Evolutionary conservation across 2,113 vertebrate species (phyloP).

Genomic region (Periophthalmodon schlosseri): DNA sequence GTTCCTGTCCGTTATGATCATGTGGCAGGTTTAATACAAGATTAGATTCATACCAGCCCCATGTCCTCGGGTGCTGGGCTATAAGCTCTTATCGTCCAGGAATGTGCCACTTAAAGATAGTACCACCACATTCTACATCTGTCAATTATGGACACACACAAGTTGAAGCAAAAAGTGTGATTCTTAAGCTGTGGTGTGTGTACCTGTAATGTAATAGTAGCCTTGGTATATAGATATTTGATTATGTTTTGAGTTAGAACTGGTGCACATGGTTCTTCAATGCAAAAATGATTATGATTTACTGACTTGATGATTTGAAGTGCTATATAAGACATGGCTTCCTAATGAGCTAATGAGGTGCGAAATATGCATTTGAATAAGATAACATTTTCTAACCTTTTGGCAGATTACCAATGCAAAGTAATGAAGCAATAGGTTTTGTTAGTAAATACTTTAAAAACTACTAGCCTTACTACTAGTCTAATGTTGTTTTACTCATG

Average conservation of each 20-base stretch:
- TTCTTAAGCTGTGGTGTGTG: not conserved
- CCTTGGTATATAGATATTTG: not conserved
- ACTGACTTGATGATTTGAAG: too few species aligned
- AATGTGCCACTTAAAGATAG: conserved; percentile 30
- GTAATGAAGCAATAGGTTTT: too few species aligned
- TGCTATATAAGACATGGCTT: too few species aligned
- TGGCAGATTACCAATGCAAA: too few species aligned
- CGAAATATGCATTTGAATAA: too few species aligned
- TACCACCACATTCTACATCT: conserved; percentile 11
- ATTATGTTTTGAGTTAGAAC: not conserved
- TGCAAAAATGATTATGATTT: too few species aligned
- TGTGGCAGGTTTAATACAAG: conserved; percentile 8
- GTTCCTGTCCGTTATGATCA: conserved; percentile 30
- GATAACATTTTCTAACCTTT: too few species aligned
- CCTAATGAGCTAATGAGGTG: too few species aligned
- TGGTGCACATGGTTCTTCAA: too few species aligned
- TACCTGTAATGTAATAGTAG: not conserved
- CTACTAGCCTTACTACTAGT: too few species aligned
- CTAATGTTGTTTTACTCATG: too few species aligned
- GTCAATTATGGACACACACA: not conserved
- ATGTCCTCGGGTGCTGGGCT: conserved; percentile 31
- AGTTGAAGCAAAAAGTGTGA: not conserved
- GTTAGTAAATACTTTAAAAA: too few species aligned
- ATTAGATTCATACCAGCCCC: conserved; percentile 44
- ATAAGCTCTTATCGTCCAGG: conserved; percentile 18